Evolutionary conservation across 2,113 vertebrate genomes (phyloP), one percentile per base, ranked within the genome.

Genomic region (Mus pahari): DNA sequence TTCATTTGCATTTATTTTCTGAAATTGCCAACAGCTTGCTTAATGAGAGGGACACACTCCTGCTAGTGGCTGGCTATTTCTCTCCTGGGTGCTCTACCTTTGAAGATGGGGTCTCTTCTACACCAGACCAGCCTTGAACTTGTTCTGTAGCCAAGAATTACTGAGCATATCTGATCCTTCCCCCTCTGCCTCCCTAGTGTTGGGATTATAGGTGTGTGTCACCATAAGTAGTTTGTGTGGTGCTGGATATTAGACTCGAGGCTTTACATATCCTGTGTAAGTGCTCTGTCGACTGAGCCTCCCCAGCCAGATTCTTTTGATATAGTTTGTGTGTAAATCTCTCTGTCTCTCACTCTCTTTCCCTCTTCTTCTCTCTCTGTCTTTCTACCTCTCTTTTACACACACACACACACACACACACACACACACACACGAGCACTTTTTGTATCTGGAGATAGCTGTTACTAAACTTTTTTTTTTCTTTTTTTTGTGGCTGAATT

Each of bases 1-100:
- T 93, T 33, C 16, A 62, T 96, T 95, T 92, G 92, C 93, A 88
- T 97, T 90, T 74, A n/a, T 93, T 88, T 53, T 48, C 84, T 75
- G 55, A 66, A 94, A 92, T 96, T 64, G 87, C 74, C 71, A 62
- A 55, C 64, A 93, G 94, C 89, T 96, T 74, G 73, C 82, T 64
- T 58, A 79, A 68, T 20, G 39, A 94, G 86, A 86, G 19, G 94
- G 81, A 73, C 48, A 68, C 36, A 7, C 20, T 84, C 31, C 24
- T 83, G 48, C 88, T 22, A 86, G 62, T 45, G 31, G 31, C 50
- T 96, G 71, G 45, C 42, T 75, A 0, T 83, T 83, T 92, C 28
- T 83, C 73, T 87, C 36, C 36, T 20, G 66, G 53, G 86, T 73
- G 50, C 5, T 58, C 74, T 83, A 42, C 64, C 12, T 86, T 84